Base-by-base conservation (phyloP, 2,888 invertebrate species). In the Rosalia funebris region DNA sequence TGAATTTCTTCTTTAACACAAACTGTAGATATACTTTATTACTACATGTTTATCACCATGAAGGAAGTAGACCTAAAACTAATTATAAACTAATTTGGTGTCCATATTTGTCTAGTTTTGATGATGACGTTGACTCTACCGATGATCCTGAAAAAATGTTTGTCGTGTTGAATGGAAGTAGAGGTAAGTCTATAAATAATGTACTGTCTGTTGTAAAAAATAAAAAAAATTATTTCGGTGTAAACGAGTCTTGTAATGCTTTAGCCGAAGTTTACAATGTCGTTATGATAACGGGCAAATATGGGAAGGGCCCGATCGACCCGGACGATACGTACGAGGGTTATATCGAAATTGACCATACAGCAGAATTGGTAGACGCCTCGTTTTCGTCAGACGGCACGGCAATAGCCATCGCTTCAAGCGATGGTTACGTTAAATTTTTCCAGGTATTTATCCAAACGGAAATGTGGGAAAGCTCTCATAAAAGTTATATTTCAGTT, bases 331-430 rank as follows among this genome's bases (percentile, higher is more conserved):
- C 81, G 46, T 75, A 76, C 52, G 82, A 84, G 32, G 84, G 84
- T n/a, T 84, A 81, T 70, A 82, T 86, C 50, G 85, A 85, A 77
- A 86, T 89, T 56, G 82, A 82, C 63, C 88, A 89, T 73, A 80
- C 83, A 0, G 83, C 87, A 73, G 84, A 87, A 15, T 89, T 96
- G 47, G 88, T 92, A 11, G 93, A 94, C 83, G 94, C 94, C 9
- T 90, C 93, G 31, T 92, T 97, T 81, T 94, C 96, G 41, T 96
- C 96, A 0, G 98, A 97, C 83, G 97, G 96, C 20, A 93, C 95
- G 12, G 96, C 96, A 7, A 86, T 98, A 57, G 96, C 96, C 41
- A 93, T 96, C 34, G 95, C 95, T 20, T 91, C 92, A 74, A 84
- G 87, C 0, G 95, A 96, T 82, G 98, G 97, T 48, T 87, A 89